Evolutionary conservation across 2,113 vertebrate species (phyloP), one percentile per base, ranked within the genome.

Genomic region (Rhea americana): DNA sequence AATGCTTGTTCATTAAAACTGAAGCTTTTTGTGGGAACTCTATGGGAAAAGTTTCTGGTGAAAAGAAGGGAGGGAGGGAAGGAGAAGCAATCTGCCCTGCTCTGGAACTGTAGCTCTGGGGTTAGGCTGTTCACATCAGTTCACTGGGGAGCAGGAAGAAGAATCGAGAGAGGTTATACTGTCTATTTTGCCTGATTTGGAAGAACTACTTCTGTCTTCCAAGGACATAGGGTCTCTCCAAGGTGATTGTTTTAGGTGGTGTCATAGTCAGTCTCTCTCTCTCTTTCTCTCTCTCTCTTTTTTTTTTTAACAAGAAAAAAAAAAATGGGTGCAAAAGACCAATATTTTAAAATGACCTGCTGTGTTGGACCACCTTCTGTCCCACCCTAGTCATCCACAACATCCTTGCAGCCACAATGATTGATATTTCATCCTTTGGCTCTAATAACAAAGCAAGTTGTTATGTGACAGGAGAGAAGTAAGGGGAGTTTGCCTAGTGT

Each of bases 1-100:
- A 88, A 91, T 91, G 80, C 39, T 91, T 84, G 10, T 75, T 96
- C 92, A 79, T 68, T 91, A 82, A 89, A 96, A 94, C 73, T 25
- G 53, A 89, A 67, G 76, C 73, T 91, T 95, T 94, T 94, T 94
- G 76, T 91, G 68, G 76, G 37, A 85, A 74, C 67, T 93, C 61
- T 76, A 90, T 91, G 93, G 85, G 90, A 95, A 88, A 94, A 65
- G 43, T 82, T 94, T 91, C 41, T 83, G 63, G 22, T 90, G 65
- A 83, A 92, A 94, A 88, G 88, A 90, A 95, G 73, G 77, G n/a
- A 18, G 56, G 76, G 39, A 17, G 53, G 32, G 28, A 80, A 84
- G 74, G 68, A 66, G 76, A 86, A 75, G 68, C 32, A 90, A 78
- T 86, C 47, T 86, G 56, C 43, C 43, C 56, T 91, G 73, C 12